Evolutionary conservation across 2,113 vertebrate species (phyloP), one percentile per base, ranked within the genome.

Genomic region (Tetrao urogallus): DNA sequence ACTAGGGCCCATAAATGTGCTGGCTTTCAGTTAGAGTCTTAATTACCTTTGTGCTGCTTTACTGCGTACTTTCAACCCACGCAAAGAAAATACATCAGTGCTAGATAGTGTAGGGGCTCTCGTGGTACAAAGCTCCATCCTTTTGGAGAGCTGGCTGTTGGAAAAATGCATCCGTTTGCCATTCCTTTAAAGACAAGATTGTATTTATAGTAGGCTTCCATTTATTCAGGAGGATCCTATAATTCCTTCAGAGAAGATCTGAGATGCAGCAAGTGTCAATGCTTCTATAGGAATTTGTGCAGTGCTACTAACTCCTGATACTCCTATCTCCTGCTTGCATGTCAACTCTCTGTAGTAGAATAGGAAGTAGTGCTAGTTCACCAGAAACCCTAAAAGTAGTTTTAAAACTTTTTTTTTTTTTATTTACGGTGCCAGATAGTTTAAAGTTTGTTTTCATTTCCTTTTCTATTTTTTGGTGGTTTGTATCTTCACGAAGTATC

Each of bases 11-110:
- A 83, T 91, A 95, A 97, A 75, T 40, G 38, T 76, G 78, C 88
- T 94, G 92, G 34, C 50, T 95, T 95, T 95, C 83, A 50, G 80
- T 87, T 88, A 87, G 70, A 21, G 81, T 42, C 50, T 86, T 92
- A 79, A 95, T 95, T 90, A 77, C 22, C 78, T 85, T 66, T 1
- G 24, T 80, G 48, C 78, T 92, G 91, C 80, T 86, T 79, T 95
- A 27, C 91, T 94, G 40, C 3, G 38, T 71, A 42, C 83, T 92
- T 78, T 38, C 47, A 94, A 57, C 34, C 71, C 12, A 14, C 25
- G 73, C 73, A 82, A 76, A 72, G 73, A 77, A 96, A 95, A 93
- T 88, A 74, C 58, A 76, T 40, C 4, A 13, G 82, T 63, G 66
- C 66, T 73, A 15, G 27, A 54, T 76, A 10, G 9, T 79, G 19